Conservation (phyloP, 2,888 invertebrate genomes). For the Mimas tiliae region DNA sequence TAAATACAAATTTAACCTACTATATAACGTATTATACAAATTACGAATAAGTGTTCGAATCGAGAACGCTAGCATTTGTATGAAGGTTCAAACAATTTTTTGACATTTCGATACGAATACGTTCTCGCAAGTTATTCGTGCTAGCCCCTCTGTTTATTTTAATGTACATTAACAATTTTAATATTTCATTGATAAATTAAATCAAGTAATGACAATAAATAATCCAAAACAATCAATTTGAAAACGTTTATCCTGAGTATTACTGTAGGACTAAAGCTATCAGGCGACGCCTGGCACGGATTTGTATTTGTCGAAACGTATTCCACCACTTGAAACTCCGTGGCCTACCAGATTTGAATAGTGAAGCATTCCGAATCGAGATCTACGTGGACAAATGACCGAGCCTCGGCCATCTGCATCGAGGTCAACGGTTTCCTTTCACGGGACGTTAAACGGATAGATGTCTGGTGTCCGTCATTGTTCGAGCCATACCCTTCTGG, state of each 20-base stretch:
- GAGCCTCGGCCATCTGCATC: conserved; percentile 34
- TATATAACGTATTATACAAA: too few relatives aligned
- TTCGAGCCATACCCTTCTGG: conserved; percentile 43
- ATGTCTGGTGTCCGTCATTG: conserved; percentile 58
- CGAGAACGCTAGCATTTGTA: too few relatives aligned
- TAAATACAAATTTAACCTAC: too few relatives aligned
- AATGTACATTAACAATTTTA: too few relatives aligned
- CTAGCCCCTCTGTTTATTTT: too few relatives aligned
- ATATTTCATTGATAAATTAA: too few relatives aligned
- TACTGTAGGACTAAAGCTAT: too few relatives aligned
- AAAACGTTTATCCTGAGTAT: too few relatives aligned
- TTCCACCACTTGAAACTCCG: conserved; percentile 35
- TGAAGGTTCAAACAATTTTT: too few relatives aligned
- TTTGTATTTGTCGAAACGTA: conserved; percentile 33
- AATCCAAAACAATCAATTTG: background rate
- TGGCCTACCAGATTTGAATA: conserved; percentile 22
- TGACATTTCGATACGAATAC: too few relatives aligned
- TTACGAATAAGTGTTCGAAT: too few relatives aligned
- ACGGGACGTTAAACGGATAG: conserved; percentile 53
- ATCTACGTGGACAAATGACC: conserved; percentile 20
- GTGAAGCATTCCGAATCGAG: conserved; percentile 19
- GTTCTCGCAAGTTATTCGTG: too few relatives aligned
- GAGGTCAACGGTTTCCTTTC: conserved; percentile 48
- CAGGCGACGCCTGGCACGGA: background rate
- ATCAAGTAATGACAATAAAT: background rate